Percentiles rank a stretch among this genome's conserved stretches.
phyloP scores from a whole-genome alignment of 2,888 invertebrate species.

The Escarpia spicata region DNA sequence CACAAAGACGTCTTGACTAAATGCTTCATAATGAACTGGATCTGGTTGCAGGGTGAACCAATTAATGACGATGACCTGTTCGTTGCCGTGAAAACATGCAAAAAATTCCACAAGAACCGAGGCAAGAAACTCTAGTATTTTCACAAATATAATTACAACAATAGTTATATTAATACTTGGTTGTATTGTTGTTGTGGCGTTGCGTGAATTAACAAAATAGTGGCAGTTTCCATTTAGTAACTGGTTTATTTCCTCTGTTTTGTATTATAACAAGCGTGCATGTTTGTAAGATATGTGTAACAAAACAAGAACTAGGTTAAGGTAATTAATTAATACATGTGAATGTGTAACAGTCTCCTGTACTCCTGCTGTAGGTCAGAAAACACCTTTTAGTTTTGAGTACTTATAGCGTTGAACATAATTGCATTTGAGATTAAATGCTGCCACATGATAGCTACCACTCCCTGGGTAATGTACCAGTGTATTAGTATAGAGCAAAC shows the following conservation, averaged over 20 bases:
- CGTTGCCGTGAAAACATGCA: constrained; percentile 92
- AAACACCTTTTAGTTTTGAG: no score
- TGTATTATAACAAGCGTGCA: neutral
- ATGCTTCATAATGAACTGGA: neutral
- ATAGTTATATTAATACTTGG: neutral
- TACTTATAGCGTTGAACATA: no score
- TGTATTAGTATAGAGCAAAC: no score
- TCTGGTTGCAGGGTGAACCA: constrained; percentile 69
- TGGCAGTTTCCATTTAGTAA: neutral
- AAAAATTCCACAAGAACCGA: constrained; percentile 81
- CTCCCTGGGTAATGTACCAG: no score
- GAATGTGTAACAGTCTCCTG: no score
- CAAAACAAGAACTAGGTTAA: neutral
- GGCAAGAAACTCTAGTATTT: constrained; percentile 48
- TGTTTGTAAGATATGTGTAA: neutral
- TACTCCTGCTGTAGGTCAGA: no score
- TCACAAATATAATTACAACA: neutral
- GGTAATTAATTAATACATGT: no score
- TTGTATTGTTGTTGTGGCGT: neutral
- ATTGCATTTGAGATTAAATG: no score
- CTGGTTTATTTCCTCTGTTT: neutral
- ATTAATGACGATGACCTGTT: constrained; percentile 74
- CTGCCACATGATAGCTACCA: no score
- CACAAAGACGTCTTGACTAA: neutral
- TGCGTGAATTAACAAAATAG: neutral